Evolutionary conservation across 2,888 invertebrate species (phyloP).

Genomic region (Apamea anceps): DNA sequence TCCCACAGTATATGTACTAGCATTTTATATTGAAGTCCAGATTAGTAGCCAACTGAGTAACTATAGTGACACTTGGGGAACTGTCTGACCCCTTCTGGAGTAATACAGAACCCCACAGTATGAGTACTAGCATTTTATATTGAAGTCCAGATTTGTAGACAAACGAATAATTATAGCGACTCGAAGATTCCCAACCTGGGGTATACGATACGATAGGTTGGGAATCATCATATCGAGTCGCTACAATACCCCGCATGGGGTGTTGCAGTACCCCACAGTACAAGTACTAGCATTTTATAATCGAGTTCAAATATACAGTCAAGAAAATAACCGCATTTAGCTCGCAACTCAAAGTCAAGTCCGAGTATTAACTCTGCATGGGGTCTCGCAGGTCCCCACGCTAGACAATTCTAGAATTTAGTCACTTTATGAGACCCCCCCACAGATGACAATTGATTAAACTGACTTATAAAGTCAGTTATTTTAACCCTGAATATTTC

Average conservation of each 20-base stretch:
- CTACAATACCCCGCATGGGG: background rate
- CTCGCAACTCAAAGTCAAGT: background rate
- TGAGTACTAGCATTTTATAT: background rate
- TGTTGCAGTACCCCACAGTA: slow-evolving; percentile 9
- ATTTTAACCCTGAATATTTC: background rate
- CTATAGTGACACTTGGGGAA: slow-evolving; percentile 22
- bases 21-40: slow-evolving; percentile 36
- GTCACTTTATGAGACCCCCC: background rate
- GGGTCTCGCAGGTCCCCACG: background rate
- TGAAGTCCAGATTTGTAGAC: background rate
- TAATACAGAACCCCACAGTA: background rate
- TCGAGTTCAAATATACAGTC: slow-evolving; percentile 22
- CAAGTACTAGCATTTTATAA: slow-evolving; percentile 23
- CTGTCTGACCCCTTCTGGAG: background rate
- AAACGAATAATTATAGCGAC: background rate
- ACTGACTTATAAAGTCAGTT: slow-evolving; percentile 4
- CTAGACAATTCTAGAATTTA: background rate
- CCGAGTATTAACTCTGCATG: background rate
- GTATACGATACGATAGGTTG: too few species aligned
- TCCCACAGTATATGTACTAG: slow-evolving; percentile 11
- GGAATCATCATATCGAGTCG: too few species aligned
- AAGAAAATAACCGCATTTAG: background rate
- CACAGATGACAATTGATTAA: background rate
- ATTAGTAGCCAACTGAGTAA: background rate
- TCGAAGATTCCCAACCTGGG: background rate